Evolutionary conservation across 1,140 invertebrate species (phyloP).

Genomic region (Bombus ignitus): DNA sequence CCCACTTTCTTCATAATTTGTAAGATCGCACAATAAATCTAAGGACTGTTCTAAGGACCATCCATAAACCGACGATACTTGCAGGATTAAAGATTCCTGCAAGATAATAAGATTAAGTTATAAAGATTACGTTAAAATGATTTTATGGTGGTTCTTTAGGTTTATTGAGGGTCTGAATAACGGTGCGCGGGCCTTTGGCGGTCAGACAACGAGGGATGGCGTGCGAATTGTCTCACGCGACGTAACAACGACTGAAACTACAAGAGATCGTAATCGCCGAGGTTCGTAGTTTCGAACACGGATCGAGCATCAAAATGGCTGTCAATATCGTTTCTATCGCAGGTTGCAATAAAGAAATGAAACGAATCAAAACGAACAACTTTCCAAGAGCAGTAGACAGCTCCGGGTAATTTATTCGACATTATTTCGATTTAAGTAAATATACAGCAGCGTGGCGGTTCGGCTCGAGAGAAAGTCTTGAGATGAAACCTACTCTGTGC

Average conservation of each 20-base stretch:
- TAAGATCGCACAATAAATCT: no score
- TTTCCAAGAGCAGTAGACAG: conserved; percentile 50
- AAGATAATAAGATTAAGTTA: no score
- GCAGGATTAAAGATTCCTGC: no score
- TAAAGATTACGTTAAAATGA: no score
- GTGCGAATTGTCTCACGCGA: no score
- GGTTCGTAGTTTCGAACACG: not conserved
- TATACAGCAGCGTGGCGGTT: not conserved
- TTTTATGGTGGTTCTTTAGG: no score
- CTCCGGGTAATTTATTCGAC: conserved; percentile 25
- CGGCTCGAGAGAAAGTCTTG: conserved; percentile 49
- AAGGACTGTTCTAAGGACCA: no score
- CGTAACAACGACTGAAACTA: not conserved
- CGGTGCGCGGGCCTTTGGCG: no score
- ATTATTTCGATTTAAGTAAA: conserved; percentile 31
- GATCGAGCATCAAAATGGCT: conserved; percentile 7
- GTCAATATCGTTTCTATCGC: not conserved
- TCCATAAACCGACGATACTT: no score
- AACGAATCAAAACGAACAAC: conserved; percentile 33
- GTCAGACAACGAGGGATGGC: no score
- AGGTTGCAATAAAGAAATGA: not conserved
- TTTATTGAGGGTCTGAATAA: no score
- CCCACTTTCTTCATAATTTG: no score
- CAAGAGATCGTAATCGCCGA: conserved; percentile 14
- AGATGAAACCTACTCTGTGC: conserved; percentile 1